Evolutionary conservation across 2,888 invertebrate species (phyloP).

Genomic region (Mythimna pallens): DNA sequence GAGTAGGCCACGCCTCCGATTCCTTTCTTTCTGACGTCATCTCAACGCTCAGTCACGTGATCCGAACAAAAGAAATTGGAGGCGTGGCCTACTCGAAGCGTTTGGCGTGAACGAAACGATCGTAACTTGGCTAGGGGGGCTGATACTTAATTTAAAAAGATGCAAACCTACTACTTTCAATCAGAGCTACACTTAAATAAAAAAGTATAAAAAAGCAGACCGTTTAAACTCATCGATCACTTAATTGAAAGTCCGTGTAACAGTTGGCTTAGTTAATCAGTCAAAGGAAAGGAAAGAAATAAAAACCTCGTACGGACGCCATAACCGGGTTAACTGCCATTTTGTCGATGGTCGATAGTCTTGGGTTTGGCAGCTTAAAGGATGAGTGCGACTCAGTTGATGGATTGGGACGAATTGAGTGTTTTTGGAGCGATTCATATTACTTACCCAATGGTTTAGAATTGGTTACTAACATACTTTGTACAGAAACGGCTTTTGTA

Average conservation of each 20-base stretch:
- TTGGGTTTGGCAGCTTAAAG: constrained; percentile 50
- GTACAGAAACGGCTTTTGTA: neutral
- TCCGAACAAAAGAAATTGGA: no score
- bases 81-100: no score
- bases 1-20: no score
- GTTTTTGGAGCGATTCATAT: constrained; percentile 32
- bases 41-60: no score
- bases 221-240: constrained; percentile 55
- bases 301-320: constrained; percentile 77
- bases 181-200: neutral
- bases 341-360: constrained; percentile 70
- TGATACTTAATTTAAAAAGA: neutral
- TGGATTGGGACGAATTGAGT: constrained; percentile 32
- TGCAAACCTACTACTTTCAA: neutral
- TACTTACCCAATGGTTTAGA: constrained; percentile 25
- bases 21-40: no score
- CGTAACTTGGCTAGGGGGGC: no score
- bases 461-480: no score
- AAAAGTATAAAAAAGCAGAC: constrained; percentile 2
- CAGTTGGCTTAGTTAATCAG: constrained; percentile 61
- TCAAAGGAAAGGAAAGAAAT: constrained; percentile 69
- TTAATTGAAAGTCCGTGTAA: constrained; percentile 64
- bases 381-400: constrained; percentile 34
- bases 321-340: constrained; percentile 82
- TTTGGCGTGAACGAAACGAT: no score